phyloP scores from a whole-genome alignment of 2,888 invertebrate genomes.

The Meiosimyza decipiens region DNA sequence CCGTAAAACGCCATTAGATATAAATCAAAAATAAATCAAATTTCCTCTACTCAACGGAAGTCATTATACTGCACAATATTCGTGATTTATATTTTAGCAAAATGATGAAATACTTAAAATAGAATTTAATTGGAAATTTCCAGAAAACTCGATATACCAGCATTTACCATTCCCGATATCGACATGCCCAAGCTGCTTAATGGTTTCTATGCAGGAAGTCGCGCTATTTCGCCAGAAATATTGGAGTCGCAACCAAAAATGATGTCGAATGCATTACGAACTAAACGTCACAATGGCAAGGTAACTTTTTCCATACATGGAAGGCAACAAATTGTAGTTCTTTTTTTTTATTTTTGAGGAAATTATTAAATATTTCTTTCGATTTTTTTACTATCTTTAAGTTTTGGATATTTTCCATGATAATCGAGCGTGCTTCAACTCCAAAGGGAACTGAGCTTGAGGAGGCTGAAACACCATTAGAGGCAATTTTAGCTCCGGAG shows the following conservation, averaged over 20 bases:
- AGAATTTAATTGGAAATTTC: neutral
- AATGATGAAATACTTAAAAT: neutral
- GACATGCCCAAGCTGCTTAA: constrained; percentile 58
- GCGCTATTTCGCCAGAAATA: constrained; percentile 55
- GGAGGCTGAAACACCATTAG: constrained; percentile 60
- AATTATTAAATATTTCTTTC: neutral
- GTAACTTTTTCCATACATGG: constrained; percentile 44
- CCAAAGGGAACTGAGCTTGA: constrained; percentile 56
- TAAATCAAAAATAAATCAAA: neutral
- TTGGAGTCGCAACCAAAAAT: constrained; percentile 57
- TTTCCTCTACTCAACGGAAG: neutral
- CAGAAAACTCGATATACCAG: constrained; percentile 48
- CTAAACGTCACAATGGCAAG: constrained; percentile 53
- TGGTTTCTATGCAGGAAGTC: constrained; percentile 47
- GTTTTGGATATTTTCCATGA: constrained; percentile 65
- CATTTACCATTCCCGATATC: constrained; percentile 49
- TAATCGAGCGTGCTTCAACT: constrained; percentile 59
- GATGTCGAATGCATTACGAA: constrained; percentile 48
- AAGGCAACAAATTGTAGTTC: neutral
- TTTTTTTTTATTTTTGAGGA: neutral
- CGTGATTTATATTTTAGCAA: too few relatives aligned
- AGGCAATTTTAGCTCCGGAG: constrained; percentile 61
- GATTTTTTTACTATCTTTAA: constrained; percentile 35
- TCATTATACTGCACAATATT: neutral
- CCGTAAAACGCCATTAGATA: neutral